Evolutionary conservation across 2,888 invertebrate genomes (phyloP).

Genomic region (Buathra laborator): DNA sequence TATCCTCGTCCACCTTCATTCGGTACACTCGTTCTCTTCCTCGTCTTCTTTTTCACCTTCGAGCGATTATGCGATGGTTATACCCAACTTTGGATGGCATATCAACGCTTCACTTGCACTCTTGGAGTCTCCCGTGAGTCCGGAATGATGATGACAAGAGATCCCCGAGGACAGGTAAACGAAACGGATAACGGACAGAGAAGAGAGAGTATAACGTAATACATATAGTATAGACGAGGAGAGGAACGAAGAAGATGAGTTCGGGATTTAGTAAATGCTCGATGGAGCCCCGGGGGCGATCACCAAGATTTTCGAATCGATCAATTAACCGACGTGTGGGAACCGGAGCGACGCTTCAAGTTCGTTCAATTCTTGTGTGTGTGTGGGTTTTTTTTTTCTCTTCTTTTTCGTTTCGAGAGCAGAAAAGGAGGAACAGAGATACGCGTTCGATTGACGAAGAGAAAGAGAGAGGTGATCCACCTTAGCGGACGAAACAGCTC

Average conservation of each 20-base stretch:
- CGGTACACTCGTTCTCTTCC: conserved; percentile 31
- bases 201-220: not conserved
- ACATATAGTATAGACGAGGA: not conserved
- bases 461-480: conserved; percentile 21
- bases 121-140: not conserved
- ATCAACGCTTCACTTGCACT: conserved; percentile 23
- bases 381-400: conserved; percentile 67
- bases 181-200: conserved; percentile 3
- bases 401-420: conserved; percentile 62
- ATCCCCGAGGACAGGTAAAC: conserved; percentile 16
- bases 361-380: conserved; percentile 74
- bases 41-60: conserved; percentile 50
- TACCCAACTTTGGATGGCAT: not conserved
- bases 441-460: conserved; percentile 77
- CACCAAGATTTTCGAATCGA: conserved; percentile 85
- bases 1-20: conserved; percentile 26
- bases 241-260: conserved; percentile 28
- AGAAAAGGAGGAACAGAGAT: conserved; percentile 31
- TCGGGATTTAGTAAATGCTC: conserved; percentile 58
- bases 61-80: conserved; percentile 57
- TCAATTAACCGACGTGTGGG: conserved; percentile 85
- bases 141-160: conserved; percentile 61
- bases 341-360: conserved; percentile 79
- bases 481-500: conserved; percentile 71
- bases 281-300: conserved; percentile 79